Evolutionary conservation across 2,113 vertebrate genomes (phyloP), one percentile per base, ranked within the genome.

Genomic region (Romanogobio albipinnatus): DNA sequence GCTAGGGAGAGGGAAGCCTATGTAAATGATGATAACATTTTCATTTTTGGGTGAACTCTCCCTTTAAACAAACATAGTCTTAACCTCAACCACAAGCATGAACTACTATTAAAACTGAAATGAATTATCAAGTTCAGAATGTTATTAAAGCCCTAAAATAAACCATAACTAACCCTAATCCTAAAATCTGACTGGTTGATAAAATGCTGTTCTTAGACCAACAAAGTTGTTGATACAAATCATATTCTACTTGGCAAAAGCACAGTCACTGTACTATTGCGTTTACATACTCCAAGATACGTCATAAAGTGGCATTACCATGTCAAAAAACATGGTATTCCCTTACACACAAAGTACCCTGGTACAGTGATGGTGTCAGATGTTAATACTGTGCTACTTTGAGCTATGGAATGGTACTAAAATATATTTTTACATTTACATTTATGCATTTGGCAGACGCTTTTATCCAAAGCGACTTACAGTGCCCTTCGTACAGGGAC

Each of bases 171-270:
- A 71, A 71, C 9, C 36, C 1, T 45, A n/a, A 11, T 9, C 66
- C 36, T 43, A 43, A 43, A 71, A 71, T 45, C 36, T 45, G 39
- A 6, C 36, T 71, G 36, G 17, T 71, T 70, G 22, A 22, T 70
- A 43, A 70, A 43, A 70, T 22, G 29, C 33, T 68, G 4, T 43
- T 71, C 9, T 43, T 43, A 8, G 68, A 71, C 68, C 9, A 45
- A n/a, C 68, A 71, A 71, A 45, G 56, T n/a, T 13, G 68, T 71
- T 73, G 19, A 70, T 43, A 9, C 68, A 71, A 71, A 47, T 73
- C 39, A 13, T 73, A 11, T 45, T 43, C 17, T 43, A 13, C 39
- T 71, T n/a, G 10, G 17, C 66, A 43, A 19, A 43, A 70, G 33
- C 58, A 61, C 51, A 53, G 45, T 47, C 51, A 53, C 5, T 53